These are phyloP conservation scores for Oncorhynchus tshawytscha DNA, from an alignment of 2,113 vertebrate species.

Conservation along the genomic window DNA sequence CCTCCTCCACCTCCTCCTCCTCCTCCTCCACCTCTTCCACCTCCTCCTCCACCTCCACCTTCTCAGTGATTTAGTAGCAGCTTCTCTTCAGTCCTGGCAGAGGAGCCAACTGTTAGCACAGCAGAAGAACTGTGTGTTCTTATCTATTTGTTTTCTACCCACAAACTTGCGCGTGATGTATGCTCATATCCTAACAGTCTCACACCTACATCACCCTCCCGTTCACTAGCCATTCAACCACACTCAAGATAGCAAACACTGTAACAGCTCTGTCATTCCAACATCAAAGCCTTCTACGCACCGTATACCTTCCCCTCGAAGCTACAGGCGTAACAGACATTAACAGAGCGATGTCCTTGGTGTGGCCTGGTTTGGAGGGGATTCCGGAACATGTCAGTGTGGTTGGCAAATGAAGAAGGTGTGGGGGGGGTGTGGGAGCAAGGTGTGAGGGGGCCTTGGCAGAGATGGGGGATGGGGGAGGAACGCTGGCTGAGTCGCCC, in stretches of 20 bases:
- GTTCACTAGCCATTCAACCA: conserved; percentile 44
- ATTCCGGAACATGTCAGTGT: conserved; percentile 41
- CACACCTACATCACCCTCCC: conserved; percentile 36
- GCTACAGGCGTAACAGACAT: neutral
- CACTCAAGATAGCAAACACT: conserved; percentile 43
- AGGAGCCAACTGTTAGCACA: neutral
- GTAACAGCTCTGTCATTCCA: conserved; percentile 40
- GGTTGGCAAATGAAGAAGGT: conserved; percentile 2
- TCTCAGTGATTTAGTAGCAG: conserved; percentile 2
- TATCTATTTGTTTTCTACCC: no score
- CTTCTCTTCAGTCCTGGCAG: conserved; percentile 38
- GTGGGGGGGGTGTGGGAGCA: conserved; percentile 6
- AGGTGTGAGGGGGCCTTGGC: conserved; percentile 5
- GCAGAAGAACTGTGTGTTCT: conserved; percentile 12
- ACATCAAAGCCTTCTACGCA: conserved; percentile 22
- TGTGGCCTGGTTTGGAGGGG: conserved; percentile 29
- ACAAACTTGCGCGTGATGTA: neutral
- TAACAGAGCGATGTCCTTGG: conserved; percentile 51
- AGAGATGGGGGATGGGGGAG: conserved; percentile 35
- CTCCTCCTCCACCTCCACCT: neutral
- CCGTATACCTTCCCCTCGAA: neutral
- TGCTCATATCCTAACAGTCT: neutral
- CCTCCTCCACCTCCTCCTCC: conserved; percentile 20
- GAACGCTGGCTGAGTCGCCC: conserved; percentile 43
- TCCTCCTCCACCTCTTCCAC: no score